Evolutionary conservation across 1,140 invertebrate genomes (phyloP).

Genomic region (Reticulitermes speratus): DNA sequence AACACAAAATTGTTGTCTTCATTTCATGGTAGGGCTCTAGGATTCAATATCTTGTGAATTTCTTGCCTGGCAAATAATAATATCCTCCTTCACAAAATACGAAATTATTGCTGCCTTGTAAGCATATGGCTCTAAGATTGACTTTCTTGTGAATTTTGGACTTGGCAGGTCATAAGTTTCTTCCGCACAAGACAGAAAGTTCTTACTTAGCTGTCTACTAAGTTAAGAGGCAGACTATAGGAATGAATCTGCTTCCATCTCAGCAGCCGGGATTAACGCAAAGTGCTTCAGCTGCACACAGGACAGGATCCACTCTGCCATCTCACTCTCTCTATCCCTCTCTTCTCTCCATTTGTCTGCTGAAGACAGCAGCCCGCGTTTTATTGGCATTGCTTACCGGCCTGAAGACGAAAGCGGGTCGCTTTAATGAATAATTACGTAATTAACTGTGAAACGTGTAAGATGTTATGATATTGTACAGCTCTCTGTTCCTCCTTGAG

Average conservation of each 20-base stretch:
- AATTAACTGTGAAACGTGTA: neutral
- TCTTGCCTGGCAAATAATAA: too few species aligned
- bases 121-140: too few species aligned
- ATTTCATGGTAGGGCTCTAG: too few species aligned
- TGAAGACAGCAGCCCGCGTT: neutral
- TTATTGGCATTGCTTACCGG: slow-evolving; percentile 5
- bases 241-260: slow-evolving; percentile 1
- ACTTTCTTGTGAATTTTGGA: too few species aligned
- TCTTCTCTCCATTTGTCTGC: neutral
- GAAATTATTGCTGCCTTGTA: too few species aligned
- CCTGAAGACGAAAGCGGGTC: neutral
- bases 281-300: neutral
- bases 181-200: too few species aligned
- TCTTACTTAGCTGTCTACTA: too few species aligned
- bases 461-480: slow-evolving; percentile 1
- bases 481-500: neutral
- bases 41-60: too few species aligned
- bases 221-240: neutral
- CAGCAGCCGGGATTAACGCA: neutral
- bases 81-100: too few species aligned
- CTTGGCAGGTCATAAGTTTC: too few species aligned
- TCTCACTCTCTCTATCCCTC: too few species aligned
- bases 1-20: too few species aligned
- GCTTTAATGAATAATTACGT: neutral
- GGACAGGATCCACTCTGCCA: neutral